Evolutionary conservation across 2,888 invertebrate species (phyloP).

Genomic region (Epinotia demarniana): DNA sequence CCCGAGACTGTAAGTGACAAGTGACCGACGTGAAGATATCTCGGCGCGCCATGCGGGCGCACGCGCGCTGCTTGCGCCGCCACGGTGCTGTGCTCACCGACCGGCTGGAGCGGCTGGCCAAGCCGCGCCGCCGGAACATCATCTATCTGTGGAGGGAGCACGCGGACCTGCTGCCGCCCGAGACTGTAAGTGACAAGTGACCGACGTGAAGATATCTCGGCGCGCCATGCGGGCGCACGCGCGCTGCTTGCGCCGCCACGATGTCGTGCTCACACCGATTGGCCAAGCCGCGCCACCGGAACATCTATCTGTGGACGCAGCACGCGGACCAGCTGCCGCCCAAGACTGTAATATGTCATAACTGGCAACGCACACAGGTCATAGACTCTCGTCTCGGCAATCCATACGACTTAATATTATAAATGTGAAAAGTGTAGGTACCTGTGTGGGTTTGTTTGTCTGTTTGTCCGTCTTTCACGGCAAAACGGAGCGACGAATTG

Average conservation of each 20-base stretch:
- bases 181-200: conserved; percentile 62
- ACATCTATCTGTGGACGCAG: conserved; percentile 72
- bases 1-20: conserved; percentile 65
- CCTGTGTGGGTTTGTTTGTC: too few species aligned
- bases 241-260: conserved; percentile 69
- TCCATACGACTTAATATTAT: too few species aligned
- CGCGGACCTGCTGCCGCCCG: conserved; percentile 64
- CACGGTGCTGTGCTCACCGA: conserved; percentile 73
- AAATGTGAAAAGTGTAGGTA: too few species aligned
- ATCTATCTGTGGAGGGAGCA: conserved; percentile 74
- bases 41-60: conserved; percentile 58
- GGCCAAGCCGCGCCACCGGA: conserved; percentile 68
- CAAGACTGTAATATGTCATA: conserved; percentile 61
- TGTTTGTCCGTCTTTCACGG: too few species aligned
- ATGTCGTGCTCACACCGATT: conserved; percentile 70
- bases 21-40: conserved; percentile 60
- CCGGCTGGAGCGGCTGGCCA: conserved; percentile 70
- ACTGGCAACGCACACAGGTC: too few species aligned
- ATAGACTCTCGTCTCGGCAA: too few species aligned
- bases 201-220: conserved; percentile 59
- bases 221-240: conserved; percentile 64
- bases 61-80: conserved; percentile 68
- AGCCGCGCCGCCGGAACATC: conserved; percentile 67
- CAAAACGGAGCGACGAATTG: too few species aligned
- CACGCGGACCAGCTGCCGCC: conserved; percentile 65